Evolutionary conservation across 2,113 vertebrate species (phyloP).

Genomic region (Cyanoramphus novaezelandiae): DNA sequence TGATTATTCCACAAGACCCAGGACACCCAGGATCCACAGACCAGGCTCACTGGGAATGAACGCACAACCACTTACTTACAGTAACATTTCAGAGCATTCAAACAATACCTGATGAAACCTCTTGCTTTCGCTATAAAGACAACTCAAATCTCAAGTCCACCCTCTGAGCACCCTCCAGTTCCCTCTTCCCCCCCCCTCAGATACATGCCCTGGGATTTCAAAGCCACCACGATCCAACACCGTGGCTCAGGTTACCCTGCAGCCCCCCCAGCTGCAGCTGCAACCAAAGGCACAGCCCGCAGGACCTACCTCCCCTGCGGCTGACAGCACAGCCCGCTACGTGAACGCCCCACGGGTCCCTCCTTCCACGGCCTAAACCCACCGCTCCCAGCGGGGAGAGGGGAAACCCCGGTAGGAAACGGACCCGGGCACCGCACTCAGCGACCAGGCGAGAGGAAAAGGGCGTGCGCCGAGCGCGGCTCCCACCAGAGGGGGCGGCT

Average conservation of each 20-base stretch:
- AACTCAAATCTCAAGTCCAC: not conserved
- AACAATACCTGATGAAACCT: not conserved
- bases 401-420: not conserved
- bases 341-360: not conserved
- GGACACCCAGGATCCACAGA: not conserved
- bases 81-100: not conserved
- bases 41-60: not conserved
- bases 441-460: not conserved
- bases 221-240: not conserved
- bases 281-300: not conserved
- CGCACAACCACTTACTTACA: not conserved
- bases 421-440: not conserved
- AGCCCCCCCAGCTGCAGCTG: not conserved
- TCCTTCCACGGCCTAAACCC: not conserved
- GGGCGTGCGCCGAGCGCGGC: not conserved
- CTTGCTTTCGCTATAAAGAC: not conserved
- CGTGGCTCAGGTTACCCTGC: not conserved
- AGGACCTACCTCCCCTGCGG: not conserved
- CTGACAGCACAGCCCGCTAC: not conserved
- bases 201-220: not conserved
- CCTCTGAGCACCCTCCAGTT: not conserved
- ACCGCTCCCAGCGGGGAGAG: too few species aligned
- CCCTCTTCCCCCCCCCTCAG: not conserved
- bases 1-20: not conserved
- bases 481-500: constrained; percentile 9